Base-by-base conservation (phyloP, 2,113 vertebrate genomes). In the Antechinus flavipes region DNA sequence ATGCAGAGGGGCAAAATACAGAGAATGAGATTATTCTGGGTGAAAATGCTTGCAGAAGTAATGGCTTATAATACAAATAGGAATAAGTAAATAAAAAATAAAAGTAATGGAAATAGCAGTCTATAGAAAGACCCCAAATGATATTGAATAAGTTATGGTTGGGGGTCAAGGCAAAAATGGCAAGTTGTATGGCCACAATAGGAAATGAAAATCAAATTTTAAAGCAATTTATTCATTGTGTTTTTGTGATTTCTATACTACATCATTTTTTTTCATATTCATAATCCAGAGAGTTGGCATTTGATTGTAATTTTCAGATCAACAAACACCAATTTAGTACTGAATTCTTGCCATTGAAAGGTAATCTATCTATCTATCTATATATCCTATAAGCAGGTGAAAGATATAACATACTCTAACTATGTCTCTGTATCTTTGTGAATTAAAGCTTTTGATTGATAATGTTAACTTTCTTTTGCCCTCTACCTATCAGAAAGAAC, bases 401-500 rank as follows among this genome's bases (percentile, higher is more conserved):
- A 27, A 90, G 35, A 46, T 9, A 50, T 2, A 25, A 58, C 30
- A 42, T 91, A 27, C 53, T 23, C 6, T 22, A 84, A 22, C 61
- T 49, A 42, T 91, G 23, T 61, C 49, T 93, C 22, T 10, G 26
- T 93, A 92, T 89, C 8, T 94, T 12, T 90, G 30, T 1, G 54
- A 8, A 96, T 9, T 47, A 95, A 50, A 26, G 53, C 8, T 27
- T 84, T 3, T 0, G 23, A 92, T 23, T 68, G 90, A 8, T 42
- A 91, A 22, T 7, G 9, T 50, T 54, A 47, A 12, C 22, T 94
- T 9, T 84, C 35, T 42, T 42, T 68, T 52, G 2, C 23, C 46
- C 3, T 76, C 26, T 26, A 92, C 53, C 5, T 90, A 91, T 93
- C 12, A 30, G 46, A 56, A 96, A 91, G 91, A 95, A 53, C 91